Percentiles rank a stretch among this genome's conserved stretches.
Evolutionary conservation across 2,113 vertebrate genomes (phyloP).

Genomic region (Sula dactylatra): DNA sequence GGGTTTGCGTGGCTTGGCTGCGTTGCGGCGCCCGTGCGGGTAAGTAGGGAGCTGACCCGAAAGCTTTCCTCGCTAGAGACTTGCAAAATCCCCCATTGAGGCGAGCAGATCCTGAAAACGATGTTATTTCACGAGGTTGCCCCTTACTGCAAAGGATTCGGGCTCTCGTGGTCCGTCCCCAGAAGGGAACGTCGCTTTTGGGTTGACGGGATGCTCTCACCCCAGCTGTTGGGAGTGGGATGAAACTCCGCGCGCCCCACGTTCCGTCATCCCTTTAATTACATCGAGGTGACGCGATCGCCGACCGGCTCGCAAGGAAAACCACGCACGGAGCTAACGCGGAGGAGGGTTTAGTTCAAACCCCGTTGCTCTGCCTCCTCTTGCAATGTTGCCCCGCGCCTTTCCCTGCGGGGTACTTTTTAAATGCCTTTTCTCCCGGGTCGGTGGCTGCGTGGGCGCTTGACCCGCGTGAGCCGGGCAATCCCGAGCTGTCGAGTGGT

Average conservation of each 20-base stretch:
- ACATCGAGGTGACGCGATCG: background rate
- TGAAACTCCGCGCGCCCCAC: background rate
- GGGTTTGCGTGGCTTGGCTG: conserved; percentile 36
- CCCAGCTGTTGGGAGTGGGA: rapidly evolving
- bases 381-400: rapidly evolving
- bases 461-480: background rate
- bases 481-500: background rate
- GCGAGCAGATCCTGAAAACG: background rate
- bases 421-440: background rate
- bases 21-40: background rate
- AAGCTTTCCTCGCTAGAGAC: background rate
- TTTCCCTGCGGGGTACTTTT: background rate
- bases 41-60: conserved; percentile 15
- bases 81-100: background rate
- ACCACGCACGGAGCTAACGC: rapidly evolving
- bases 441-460: background rate
- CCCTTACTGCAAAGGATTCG: background rate
- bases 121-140: background rate
- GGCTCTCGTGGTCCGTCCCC: background rate
- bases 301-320: background rate
- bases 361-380: background rate
- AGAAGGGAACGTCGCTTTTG: rapidly evolving
- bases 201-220: rapidly evolving
- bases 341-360: background rate
- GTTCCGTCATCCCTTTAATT: background rate